These are phyloP conservation scores for Meteorus sp. DNA, from an alignment of 1,140 invertebrate species.

Conservation along the genomic window DNA sequence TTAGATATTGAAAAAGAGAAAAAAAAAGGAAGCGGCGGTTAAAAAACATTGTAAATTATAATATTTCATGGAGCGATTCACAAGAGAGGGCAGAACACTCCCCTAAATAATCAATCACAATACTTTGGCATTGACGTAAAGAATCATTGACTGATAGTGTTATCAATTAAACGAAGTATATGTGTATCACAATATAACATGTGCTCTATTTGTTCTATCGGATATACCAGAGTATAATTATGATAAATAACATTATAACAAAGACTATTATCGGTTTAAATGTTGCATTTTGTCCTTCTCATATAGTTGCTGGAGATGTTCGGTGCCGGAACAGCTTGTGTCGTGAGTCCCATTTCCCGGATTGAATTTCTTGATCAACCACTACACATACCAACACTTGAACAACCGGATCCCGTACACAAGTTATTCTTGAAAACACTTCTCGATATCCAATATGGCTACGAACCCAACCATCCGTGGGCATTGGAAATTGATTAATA, in stretches of 20 bases:
- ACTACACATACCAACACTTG: slow-evolving; percentile 75
- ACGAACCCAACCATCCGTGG: slow-evolving; percentile 77
- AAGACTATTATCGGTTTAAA: no score
- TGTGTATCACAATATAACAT: neutral
- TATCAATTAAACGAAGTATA: neutral
- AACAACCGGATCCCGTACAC: slow-evolving; percentile 69
- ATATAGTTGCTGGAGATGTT: slow-evolving; percentile 91
- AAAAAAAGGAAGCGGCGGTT: slow-evolving; percentile 4
- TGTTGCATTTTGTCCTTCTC: slow-evolving; percentile 30
- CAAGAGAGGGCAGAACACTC: no score
- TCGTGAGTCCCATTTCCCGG: slow-evolving; percentile 85
- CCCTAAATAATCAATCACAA: neutral
- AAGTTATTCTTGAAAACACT: slow-evolving; percentile 73
- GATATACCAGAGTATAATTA: no score
- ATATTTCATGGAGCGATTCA: no score
- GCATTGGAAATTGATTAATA: slow-evolving; percentile 60
- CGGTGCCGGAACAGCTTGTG: slow-evolving; percentile 91
- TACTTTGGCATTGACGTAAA: neutral
- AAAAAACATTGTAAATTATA: no score
- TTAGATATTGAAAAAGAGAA: no score
- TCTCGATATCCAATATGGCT: slow-evolving; percentile 85
- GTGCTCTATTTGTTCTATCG: neutral
- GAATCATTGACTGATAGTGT: neutral
- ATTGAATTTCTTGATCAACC: slow-evolving; percentile 73
- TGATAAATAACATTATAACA: no score